Conservation (phyloP, 2,888 invertebrate genomes). For the Cyclophora albipunctata region DNA sequence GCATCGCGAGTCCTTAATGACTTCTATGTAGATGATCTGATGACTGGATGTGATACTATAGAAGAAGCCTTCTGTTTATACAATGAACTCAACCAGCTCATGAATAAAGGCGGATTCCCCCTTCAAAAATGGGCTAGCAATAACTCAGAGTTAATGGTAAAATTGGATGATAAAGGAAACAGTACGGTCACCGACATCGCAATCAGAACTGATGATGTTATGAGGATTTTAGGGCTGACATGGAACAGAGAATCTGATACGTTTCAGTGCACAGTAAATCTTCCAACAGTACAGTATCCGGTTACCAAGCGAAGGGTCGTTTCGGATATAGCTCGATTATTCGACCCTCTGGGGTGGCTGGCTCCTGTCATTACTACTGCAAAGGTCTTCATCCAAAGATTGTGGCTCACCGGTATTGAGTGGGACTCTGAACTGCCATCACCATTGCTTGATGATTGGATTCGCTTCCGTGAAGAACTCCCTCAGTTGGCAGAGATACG, state of each 20-base stretch:
- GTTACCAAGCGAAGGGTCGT: conserved; percentile 24
- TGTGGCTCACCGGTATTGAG: neutral
- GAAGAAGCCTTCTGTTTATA: conserved; percentile 11
- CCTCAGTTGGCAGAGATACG: neutral
- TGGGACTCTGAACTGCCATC: conserved; percentile 20
- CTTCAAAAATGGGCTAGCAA: conserved; percentile 23
- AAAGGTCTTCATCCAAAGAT: conserved; percentile 20
- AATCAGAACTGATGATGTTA: conserved; percentile 14
- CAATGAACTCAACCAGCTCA: conserved; percentile 14
- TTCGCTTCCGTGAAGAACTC: conserved; percentile 9
- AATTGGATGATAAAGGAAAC: neutral
- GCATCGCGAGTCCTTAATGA: conserved; percentile 7
- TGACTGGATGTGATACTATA: conserved; percentile 13
- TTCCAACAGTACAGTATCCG: conserved; percentile 4
- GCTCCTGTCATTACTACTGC: conserved; percentile 14
- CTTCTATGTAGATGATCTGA: conserved; percentile 21
- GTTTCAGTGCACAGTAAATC: conserved; percentile 17
- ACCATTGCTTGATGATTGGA: conserved; percentile 17
- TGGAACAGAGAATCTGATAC: conserved; percentile 21
- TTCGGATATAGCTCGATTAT: conserved; percentile 19
- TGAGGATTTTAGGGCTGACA: conserved; percentile 24
- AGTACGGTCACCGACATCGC: neutral
- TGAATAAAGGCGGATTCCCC: conserved; percentile 26
- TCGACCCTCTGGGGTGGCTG: conserved; percentile 25
- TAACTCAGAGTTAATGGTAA: conserved; percentile 1